Conservation (phyloP, 2,888 invertebrate species). For the Caenorhabditis drosophilae region DNA sequence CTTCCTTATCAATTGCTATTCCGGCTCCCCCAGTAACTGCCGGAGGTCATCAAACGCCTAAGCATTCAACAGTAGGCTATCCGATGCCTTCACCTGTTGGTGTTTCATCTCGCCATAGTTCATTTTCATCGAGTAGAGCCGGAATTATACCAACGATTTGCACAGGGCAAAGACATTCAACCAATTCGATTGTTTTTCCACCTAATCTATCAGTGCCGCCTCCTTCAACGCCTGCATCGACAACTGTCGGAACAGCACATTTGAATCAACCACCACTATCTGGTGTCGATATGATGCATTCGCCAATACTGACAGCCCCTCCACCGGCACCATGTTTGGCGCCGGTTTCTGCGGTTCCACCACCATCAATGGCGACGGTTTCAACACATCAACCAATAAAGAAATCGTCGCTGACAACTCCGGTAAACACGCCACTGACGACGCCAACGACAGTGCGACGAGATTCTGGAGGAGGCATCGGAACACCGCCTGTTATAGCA, state of each 20-base stretch:
- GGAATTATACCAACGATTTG: background rate
- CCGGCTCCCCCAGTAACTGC: background rate
- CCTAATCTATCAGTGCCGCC: background rate
- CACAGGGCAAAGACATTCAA: background rate
- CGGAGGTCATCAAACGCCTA: background rate
- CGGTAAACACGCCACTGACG: too few relatives aligned
- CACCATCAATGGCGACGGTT: background rate
- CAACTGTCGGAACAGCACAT: background rate
- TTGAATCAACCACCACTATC: background rate
- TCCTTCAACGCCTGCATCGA: background rate
- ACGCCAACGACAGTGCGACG: background rate
- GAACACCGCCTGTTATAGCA: background rate
- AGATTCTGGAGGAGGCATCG: background rate
- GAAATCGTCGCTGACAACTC: background rate
- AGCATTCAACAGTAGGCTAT: background rate
- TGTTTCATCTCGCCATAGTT: conserved; percentile 1
- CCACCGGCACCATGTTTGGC: background rate
- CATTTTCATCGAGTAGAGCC: background rate
- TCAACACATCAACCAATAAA: background rate
- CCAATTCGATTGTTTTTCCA: background rate
- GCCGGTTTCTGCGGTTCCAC: background rate
- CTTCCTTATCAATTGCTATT: background rate
- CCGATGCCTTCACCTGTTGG: background rate
- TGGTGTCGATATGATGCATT: background rate
- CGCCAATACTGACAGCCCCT: background rate